Evolutionary conservation across 2,113 vertebrate species (phyloP), one percentile per base, ranked within the genome.

Genomic region (Sialia sialis): DNA sequence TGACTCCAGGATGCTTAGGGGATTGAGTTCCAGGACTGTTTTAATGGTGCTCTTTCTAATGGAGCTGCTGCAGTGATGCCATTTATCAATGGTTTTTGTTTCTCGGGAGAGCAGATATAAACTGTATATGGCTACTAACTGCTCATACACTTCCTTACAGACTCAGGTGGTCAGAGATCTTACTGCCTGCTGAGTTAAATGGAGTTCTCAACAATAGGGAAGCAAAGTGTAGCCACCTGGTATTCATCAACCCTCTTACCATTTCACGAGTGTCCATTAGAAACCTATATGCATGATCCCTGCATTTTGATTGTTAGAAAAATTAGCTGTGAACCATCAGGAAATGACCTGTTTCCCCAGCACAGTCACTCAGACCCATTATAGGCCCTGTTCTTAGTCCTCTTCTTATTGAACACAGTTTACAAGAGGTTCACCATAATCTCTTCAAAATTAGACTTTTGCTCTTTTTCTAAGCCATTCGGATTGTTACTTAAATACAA

Each of bases 381-480:
- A 97, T 83, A 95, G 93, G 94, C 56, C 87, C 67, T 72, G 32
- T 87, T 96, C 96, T 97, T 98, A 98, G 96, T 86, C 97, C 96
- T 96, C 89, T 87, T 96, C 95, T 96, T 97, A 97, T 95, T 97
- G 97, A 97, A 94, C 81, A 89, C 93, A 87, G 95, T 98, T 98
- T 98, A 97, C 95, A 97, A 97, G 97, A 96, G 89, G 92, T 96
- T 97, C 90, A 69, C 97, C 54, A 18, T 98, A 98, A 98, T 98
- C 97, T 97, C 93, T 98, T 98, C 96, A 97, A 98, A 98, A 98
- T 98, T 97, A 97, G 96, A 58, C 85, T 96, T 93, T 96, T 96
- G 84, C 82, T 70, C 55, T 85, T 97, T 97, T 97, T 94, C 84
- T 62, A 95, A 95, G 72, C 26, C 54, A 44, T 89, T 93, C 72